These are phyloP conservation scores for Synodontis membranacea DNA, from an alignment of 2,113 vertebrate species.

Conservation along the genomic window DNA sequence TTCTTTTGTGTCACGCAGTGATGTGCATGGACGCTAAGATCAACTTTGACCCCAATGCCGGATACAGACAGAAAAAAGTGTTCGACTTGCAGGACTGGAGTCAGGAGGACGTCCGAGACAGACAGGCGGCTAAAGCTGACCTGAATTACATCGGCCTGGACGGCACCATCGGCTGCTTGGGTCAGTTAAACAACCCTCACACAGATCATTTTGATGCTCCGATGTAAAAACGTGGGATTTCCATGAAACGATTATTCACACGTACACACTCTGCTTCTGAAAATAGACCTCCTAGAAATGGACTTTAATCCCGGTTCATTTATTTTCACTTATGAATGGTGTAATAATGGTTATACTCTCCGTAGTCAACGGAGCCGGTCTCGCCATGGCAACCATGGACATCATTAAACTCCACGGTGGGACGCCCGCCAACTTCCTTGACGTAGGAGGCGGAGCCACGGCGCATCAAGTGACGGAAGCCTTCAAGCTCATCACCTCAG, in stretches of 20 bases:
- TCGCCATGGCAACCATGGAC: constrained; percentile 99
- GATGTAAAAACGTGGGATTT: neutral
- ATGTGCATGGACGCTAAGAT: constrained; percentile 99
- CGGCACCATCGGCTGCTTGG: constrained; percentile 94
- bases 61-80: constrained; percentile 90
- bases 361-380: constrained; percentile 93
- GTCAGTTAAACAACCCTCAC: constrained; percentile 63
- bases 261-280: neutral
- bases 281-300: neutral
- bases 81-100: constrained; percentile 92
- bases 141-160: constrained; percentile 98
- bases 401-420: constrained; percentile 99
- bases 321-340: neutral
- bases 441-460: constrained; percentile 97
- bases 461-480: constrained; percentile 98
- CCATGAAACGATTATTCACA: neutral
- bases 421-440: constrained; percentile 96
- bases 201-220: neutral
- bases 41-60: constrained; percentile 95
- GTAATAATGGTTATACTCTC: neutral
- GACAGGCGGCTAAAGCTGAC: constrained; percentile 85
- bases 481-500: constrained; percentile 98
- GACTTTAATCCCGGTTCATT: neutral
- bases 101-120: constrained; percentile 92
- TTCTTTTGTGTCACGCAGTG: constrained; percentile 68